phyloP scores from a whole-genome alignment of 2,113 vertebrate species.

The Lampris megalopsis region DNA sequence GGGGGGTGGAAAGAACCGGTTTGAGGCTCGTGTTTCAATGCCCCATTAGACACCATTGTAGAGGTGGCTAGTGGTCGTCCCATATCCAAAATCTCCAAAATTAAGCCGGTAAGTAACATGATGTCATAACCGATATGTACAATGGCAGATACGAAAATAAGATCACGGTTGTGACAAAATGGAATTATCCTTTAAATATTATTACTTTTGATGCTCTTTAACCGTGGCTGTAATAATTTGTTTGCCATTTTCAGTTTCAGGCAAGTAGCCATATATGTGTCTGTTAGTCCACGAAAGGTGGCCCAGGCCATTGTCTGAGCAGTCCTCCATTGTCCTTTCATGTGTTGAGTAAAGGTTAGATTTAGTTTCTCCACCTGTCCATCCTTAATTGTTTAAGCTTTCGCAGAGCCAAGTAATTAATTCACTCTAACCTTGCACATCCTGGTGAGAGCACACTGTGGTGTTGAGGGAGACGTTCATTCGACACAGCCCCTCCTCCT shows the following conservation, averaged over 20 bases:
- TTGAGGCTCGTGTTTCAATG: too few species aligned
- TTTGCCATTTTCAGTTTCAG: background rate
- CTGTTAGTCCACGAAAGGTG: background rate
- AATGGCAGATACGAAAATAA: too few species aligned
- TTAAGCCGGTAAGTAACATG: too few species aligned
- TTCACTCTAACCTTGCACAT: slow-evolving; percentile 49
- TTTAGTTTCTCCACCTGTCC: slow-evolving; percentile 53
- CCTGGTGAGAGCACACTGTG: slow-evolving; percentile 16
- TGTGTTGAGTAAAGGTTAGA: slow-evolving; percentile 45
- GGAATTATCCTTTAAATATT: too few species aligned
- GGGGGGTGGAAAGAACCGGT: too few species aligned
- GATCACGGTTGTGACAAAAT: too few species aligned
- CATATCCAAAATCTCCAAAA: too few species aligned
- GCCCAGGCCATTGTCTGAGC: slow-evolving; percentile 23
- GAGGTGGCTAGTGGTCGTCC: too few species aligned
- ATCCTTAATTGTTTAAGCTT: slow-evolving; percentile 63
- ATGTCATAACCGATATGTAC: too few species aligned
- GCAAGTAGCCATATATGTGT: background rate
- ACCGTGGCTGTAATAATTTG: too few species aligned
- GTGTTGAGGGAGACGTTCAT: background rate
- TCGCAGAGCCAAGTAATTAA: slow-evolving; percentile 47
- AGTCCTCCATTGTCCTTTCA: slow-evolving; percentile 55
- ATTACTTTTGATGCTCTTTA: too few species aligned
- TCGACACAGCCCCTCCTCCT: background rate
- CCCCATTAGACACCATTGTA: too few species aligned